These are phyloP conservation scores for Lithobates sylvaticus DNA, from an alignment of 2,797 vertebrate species.

Conservation along the genomic window DNA sequence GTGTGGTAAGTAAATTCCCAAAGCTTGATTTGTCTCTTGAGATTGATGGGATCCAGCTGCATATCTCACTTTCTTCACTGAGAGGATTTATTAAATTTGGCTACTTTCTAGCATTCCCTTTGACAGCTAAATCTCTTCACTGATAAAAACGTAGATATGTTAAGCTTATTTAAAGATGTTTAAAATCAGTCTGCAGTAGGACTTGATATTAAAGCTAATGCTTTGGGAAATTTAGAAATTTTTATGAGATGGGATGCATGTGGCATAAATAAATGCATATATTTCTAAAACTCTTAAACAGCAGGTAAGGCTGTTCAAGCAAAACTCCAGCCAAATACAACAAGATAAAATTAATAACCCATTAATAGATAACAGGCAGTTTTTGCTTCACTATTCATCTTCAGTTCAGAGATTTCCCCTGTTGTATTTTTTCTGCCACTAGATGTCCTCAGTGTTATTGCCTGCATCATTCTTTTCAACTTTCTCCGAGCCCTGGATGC, in stretches of 20 bases:
- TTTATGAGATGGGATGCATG: background rate
- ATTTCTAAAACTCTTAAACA: too few relatives aligned
- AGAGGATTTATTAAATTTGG: slow-evolving; percentile 54
- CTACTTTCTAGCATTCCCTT: slow-evolving; percentile 52
- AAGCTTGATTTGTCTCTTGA: slow-evolving; percentile 36
- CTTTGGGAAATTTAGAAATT: background rate
- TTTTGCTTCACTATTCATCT: too few relatives aligned
- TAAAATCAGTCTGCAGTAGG: background rate
- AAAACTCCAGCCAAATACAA: too few relatives aligned
- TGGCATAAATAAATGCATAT: too few relatives aligned
- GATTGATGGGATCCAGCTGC: slow-evolving; percentile 40
- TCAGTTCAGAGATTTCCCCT: too few relatives aligned
- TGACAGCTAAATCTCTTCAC: slow-evolving; percentile 50
- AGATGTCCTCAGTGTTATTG: too few relatives aligned
- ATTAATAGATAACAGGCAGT: too few relatives aligned
- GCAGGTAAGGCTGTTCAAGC: too few relatives aligned
- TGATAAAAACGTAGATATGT: slow-evolving; percentile 30
- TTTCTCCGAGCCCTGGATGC: too few relatives aligned
- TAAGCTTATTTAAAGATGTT: slow-evolving; percentile 15
- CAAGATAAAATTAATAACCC: too few relatives aligned
- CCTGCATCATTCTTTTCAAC: too few relatives aligned
- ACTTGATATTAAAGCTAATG: background rate
- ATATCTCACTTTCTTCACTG: slow-evolving; percentile 22
- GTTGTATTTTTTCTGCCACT: too few relatives aligned
- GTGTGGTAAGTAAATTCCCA: slow-evolving; percentile 24